Base-by-base conservation (phyloP, 2,888 invertebrate species). In the Phaonia tiefii region DNA sequence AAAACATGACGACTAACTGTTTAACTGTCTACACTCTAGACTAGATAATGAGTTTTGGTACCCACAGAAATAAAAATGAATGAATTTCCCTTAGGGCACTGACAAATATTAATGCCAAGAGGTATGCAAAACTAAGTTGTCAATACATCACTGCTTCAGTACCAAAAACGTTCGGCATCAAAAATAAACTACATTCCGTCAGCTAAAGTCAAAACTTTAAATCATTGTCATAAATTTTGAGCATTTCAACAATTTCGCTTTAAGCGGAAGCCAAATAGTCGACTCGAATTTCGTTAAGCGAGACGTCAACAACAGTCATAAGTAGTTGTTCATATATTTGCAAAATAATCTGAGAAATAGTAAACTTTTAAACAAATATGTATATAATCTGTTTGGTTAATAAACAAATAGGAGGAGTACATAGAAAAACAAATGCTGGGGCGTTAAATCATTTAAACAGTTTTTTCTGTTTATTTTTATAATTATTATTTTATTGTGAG, bases 181-280 rank as follows among this genome's bases (percentile, higher is more conserved):
- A n/a, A n/a, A n/a, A n/a, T n/a, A n/a, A n/a, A n/a, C n/a, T n/a
- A n/a, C n/a, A n/a, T n/a, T n/a, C n/a, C n/a, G n/a, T n/a, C n/a
- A n/a, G n/a, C n/a, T n/a, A n/a, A n/a, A n/a, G n/a, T 46, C 31
- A 31, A 22, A 54, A 54, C 22, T 22, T n/a, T n/a, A n/a, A 54
- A 20, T 22, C 11, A 54, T 10, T 51, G 22, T 10, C 4, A 8
- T 54, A 20, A 22, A 54, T n/a, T n/a, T n/a, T n/a, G 20, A 51
- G 10, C 11, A 11, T 25, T n/a, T n/a, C n/a, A n/a, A n/a, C n/a
- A n/a, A n/a, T 25, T 54, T 17, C 2, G 1, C 26, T 66, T 44
- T 11, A 56, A 75, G 70, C 75, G 75, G 75, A 79, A 75, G 79
- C 42, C 56, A 25, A 11, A 42, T n/a, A n/a, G n/a, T n/a, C n/a